Base-by-base conservation (phyloP, 2,113 vertebrate species). In the Menura novaehollandiae region DNA sequence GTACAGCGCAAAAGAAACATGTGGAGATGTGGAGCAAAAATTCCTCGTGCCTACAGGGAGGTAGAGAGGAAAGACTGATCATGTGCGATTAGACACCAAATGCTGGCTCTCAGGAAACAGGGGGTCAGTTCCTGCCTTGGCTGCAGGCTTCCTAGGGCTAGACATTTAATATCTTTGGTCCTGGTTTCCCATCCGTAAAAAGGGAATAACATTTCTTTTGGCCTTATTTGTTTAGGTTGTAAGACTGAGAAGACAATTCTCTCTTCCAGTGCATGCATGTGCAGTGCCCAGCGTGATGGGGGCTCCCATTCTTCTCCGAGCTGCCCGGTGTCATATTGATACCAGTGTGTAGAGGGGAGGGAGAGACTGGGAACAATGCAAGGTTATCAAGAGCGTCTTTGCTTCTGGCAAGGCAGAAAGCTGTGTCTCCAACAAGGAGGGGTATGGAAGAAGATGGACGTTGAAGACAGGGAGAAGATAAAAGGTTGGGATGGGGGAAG, bases 61-160 rank as follows among this genome's bases (percentile, higher is more conserved):
- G 94, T 85, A 85, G 76, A 87, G 93, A 95, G 93, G 90, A 95
- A 96, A 97, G 91, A 93, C 88, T 92, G 93, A 95, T 96, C 78
- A 62, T 96, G 95, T 95, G 95, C 0, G 95, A 96, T 97, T 96
- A 96, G 85, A 66, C 78, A 81, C 47, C 3, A 0, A 91, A 58
- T 9, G 19, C 55, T 66, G 71, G 59, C 88, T 86, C 62, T 73
- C 95, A 92, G 95, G 91, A 95, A 95, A 92, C 71, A 62, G 73
- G 53, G 64, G 67, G 91, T 97, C 94, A 91, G 73, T 90, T 96
- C 91, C 90, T 95, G 94, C 63, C 84, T 96, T 67, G 76, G 68
- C 60, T 93, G 55, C 83, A 95, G 84, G 56, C 53, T 96, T 91
- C 71, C 91, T 84, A 84, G 83, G 73, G 91, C 85, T 82, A 90